Conservation (phyloP, 2,888 invertebrate species). For the Bhutanitis thaidina region DNA sequence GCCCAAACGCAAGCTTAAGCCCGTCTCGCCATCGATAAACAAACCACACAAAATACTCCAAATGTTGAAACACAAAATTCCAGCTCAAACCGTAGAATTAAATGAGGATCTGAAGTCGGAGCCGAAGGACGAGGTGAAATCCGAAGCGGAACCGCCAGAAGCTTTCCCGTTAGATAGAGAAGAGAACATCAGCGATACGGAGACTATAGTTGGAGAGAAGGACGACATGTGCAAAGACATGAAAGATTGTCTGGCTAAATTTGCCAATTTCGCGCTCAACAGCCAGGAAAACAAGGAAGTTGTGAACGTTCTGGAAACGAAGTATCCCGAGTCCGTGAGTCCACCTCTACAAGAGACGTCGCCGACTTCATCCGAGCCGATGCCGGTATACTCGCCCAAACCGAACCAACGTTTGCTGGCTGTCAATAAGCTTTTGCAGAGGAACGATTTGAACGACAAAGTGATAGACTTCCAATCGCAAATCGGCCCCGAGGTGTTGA, state of each 20-base stretch:
- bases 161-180: conserved; percentile 59
- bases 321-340: conserved; percentile 64
- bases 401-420: conserved; percentile 51
- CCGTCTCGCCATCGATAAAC: conserved; percentile 40
- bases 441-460: conserved; percentile 32
- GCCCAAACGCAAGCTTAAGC: conserved; percentile 56
- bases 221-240: conserved; percentile 56
- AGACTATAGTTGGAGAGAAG: conserved; percentile 56
- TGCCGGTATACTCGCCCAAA: conserved; percentile 55
- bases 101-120: conserved; percentile 34
- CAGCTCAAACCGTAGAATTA: conserved; percentile 31
- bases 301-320: conserved; percentile 28
- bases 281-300: conserved; percentile 32
- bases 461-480: conserved; percentile 40
- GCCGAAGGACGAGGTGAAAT: conserved; percentile 29
- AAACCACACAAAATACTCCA: conserved; percentile 59
- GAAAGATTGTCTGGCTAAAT: conserved; percentile 65
- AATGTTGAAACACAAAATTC: conserved; percentile 55
- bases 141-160: conserved; percentile 58
- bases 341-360: conserved; percentile 71
- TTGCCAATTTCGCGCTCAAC: conserved; percentile 57
- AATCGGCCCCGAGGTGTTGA: conserved; percentile 40
- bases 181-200: conserved; percentile 54
- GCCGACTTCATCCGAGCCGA: conserved; percentile 53
- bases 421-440: conserved; percentile 52